Evolutionary conservation across 2,797 vertebrate species (phyloP).

Genomic region (Gymnothorax javanicus): DNA sequence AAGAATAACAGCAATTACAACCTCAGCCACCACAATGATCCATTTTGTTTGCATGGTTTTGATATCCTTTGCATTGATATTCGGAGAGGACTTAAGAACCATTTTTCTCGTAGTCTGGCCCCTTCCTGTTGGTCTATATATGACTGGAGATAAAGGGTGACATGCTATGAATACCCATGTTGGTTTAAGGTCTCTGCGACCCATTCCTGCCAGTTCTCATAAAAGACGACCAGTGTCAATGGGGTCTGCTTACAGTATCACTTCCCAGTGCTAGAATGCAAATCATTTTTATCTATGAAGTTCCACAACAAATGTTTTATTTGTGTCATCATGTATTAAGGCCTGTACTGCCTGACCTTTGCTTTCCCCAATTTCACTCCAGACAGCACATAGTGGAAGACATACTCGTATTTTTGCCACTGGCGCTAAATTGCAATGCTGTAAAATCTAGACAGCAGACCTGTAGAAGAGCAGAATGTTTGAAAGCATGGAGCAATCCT

Average conservation of each 20-base stretch:
- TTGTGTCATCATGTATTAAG: slow-evolving; percentile 39
- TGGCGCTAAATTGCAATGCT: slow-evolving; percentile 22
- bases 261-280: slow-evolving; percentile 48
- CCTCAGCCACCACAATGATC: background rate
- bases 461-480: slow-evolving; percentile 10
- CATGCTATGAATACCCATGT: slow-evolving; percentile 46
- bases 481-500: background rate
- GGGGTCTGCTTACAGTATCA: slow-evolving; percentile 53
- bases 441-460: slow-evolving; percentile 5
- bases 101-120: background rate
- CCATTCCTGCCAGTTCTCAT: slow-evolving; percentile 44
- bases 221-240: slow-evolving; percentile 49
- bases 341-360: background rate
- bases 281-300: slow-evolving; percentile 58
- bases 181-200: slow-evolving; percentile 44
- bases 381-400: background rate
- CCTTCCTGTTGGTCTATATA: slow-evolving; percentile 38
- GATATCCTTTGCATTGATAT: background rate
- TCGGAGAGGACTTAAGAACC: slow-evolving; percentile 4
- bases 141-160: slow-evolving; percentile 44
- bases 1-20: background rate
- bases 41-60: background rate
- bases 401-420: background rate
- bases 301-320: slow-evolving; percentile 49
- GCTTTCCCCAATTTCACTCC: background rate